A percentile compares a stretch with the other conserved stretches of the same genome.
These are phyloP conservation scores for Trachelus iudaicus DNA, from an alignment of 2,888 invertebrate species.

Conservation along the genomic window DNA sequence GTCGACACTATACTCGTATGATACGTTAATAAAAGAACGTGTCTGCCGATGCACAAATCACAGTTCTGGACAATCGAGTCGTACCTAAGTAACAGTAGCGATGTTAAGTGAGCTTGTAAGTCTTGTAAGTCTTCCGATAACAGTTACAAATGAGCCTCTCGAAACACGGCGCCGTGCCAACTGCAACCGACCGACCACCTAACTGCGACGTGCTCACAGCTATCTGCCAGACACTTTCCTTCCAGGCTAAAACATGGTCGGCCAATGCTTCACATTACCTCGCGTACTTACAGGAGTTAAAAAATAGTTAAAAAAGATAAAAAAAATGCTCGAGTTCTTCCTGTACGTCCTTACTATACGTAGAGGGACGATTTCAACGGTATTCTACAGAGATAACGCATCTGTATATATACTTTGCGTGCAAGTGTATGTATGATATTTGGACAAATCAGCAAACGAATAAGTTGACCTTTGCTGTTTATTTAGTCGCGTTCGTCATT, in stretches of 20 bases:
- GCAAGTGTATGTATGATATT: too few species aligned
- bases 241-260: background rate
- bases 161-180: conserved; percentile 44
- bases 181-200: conserved; percentile 2
- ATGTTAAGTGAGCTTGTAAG: conserved; percentile 53
- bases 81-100: conserved; percentile 31
- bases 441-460: too few species aligned
- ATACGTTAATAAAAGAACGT: background rate
- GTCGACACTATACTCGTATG: background rate
- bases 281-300: background rate
- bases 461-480: background rate
- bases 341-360: background rate
- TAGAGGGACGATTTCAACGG: background rate
- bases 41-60: background rate
- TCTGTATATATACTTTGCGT: background rate
- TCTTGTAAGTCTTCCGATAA: conserved; percentile 40
- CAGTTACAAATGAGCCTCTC: conserved; percentile 52
- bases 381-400: background rate
- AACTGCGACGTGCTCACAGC: conserved; percentile 29
- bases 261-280: conserved; percentile 1
- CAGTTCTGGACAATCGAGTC: background rate
- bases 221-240: conserved; percentile 34
- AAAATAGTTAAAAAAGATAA: background rate
- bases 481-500: background rate
- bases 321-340: background rate